phyloP scores from a whole-genome alignment of 2,113 vertebrate genomes.

The Dasypus novemcinctus region DNA sequence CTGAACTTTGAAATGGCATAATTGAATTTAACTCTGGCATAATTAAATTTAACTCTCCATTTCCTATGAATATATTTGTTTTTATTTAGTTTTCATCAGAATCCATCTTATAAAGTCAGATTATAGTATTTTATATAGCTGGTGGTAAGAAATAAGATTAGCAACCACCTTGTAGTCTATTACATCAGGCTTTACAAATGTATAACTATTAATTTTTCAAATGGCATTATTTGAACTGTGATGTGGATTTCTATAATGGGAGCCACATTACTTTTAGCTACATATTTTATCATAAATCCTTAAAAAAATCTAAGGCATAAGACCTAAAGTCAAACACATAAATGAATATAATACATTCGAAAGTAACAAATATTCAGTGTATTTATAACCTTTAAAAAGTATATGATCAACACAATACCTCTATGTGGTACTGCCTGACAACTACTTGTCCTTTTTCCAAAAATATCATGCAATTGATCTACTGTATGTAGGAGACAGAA shows the following conservation, averaged over 20 bases:
- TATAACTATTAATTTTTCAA: conserved; percentile 19
- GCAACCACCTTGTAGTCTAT: neutral
- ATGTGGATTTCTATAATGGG: neutral
- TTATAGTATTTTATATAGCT: neutral
- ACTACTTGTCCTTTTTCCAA: neutral
- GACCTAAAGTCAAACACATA: neutral
- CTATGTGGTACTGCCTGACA: neutral
- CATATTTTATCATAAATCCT: neutral
- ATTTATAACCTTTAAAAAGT: neutral
- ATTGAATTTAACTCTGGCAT: neutral
- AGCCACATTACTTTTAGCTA: neutral
- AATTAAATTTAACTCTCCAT: neutral
- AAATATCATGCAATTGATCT: neutral
- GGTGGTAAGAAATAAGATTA: neutral
- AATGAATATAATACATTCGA: neutral
- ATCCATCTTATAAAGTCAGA: neutral
- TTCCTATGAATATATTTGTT: neutral
- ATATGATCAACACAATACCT: neutral
- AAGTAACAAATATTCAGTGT: neutral
- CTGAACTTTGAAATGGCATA: neutral
- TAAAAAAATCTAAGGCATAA: neutral
- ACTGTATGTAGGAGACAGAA: neutral
- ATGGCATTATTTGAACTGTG: neutral
- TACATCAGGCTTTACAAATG: neutral
- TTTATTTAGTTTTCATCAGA: conserved; percentile 18